Base-by-base conservation (phyloP, 2,888 invertebrate genomes). In the Pemphredon lugubris region DNA sequence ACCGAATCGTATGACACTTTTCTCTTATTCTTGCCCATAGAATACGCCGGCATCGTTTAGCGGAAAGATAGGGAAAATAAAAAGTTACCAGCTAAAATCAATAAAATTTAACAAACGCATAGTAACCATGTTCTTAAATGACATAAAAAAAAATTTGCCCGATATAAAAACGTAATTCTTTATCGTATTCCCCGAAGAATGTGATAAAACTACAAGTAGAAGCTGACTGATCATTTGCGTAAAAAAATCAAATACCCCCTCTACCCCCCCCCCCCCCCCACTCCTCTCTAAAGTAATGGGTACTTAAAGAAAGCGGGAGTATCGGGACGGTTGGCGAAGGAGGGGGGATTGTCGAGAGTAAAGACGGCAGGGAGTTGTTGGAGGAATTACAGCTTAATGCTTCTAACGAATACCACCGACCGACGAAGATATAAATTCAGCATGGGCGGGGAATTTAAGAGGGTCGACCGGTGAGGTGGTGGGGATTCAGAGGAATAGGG, bases 341-440 rank as follows among this genome's bases (percentile, higher is more conserved):
- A 16, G 11, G 6, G 16, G 16, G 26, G 13, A n/a, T n/a, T n/a
- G n/a, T n/a, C n/a, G 6, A 14, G 21, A 6, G 59, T 9, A 45
- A 42, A 57, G 45, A 23, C 53, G 55, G 57, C 16, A 51, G 30
- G n/a, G 57, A 50, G 65, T 66, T 69, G 57, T 51, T 60, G 45
- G 59, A 51, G 65, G 63, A 75, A 77, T 77, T 75, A 67, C 58
- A 69, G 69, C 60, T 79, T 78, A 72, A 78, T 66, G 72, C 75
- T 63, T 69, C 63, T 58, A 54, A 73, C 57, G 60, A 77, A 68
- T 74, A 61, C 58, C 61, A 53, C 53, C n/a, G 77, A 60, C 65
- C 45, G 72, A 53, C 57, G 55, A 30, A 40, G 57, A 58, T 72
- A 70, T 75, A 70, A 79, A 75, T 70, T 60, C 66, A 51, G 48